Conservation (phyloP, 2,888 invertebrate species). For the Erebia ligea region DNA sequence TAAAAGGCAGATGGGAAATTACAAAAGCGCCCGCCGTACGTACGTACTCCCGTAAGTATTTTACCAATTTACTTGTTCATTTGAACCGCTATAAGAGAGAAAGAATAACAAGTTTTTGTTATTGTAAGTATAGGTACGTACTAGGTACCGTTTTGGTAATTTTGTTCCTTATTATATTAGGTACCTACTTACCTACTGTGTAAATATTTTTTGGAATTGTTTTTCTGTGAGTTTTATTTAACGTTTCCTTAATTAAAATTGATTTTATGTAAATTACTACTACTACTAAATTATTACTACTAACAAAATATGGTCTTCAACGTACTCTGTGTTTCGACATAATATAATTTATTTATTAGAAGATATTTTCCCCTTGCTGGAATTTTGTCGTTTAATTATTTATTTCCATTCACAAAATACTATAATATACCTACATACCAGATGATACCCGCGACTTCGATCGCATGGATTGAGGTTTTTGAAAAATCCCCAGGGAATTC, state of each 20-base stretch:
- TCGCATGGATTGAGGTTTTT: no score
- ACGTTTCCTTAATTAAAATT: background rate
- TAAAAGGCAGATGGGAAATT: conserved; percentile 27
- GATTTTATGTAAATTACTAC: no score
- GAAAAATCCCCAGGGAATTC: no score
- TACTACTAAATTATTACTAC: no score
- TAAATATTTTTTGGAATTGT: background rate
- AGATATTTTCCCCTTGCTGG: no score
- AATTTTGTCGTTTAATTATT: no score
- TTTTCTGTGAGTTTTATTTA: background rate
- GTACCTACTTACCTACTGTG: background rate
- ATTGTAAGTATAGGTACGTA: background rate
- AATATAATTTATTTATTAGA: no score
- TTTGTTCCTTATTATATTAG: background rate
- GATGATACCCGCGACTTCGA: no score
- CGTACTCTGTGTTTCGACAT: no score
- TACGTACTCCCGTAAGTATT: conserved; percentile 12
- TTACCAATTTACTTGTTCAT: conserved; percentile 26
- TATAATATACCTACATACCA: no score
- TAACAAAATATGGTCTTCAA: no score
- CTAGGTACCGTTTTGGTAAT: background rate
- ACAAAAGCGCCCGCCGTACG: conserved; percentile 17
- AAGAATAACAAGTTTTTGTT: conserved; percentile 22
- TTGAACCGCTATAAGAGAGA: conserved; percentile 19
- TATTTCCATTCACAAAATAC: no score